Base-by-base conservation (phyloP, 2,797 vertebrate genomes). In the Tenualosa ilisha region DNA sequence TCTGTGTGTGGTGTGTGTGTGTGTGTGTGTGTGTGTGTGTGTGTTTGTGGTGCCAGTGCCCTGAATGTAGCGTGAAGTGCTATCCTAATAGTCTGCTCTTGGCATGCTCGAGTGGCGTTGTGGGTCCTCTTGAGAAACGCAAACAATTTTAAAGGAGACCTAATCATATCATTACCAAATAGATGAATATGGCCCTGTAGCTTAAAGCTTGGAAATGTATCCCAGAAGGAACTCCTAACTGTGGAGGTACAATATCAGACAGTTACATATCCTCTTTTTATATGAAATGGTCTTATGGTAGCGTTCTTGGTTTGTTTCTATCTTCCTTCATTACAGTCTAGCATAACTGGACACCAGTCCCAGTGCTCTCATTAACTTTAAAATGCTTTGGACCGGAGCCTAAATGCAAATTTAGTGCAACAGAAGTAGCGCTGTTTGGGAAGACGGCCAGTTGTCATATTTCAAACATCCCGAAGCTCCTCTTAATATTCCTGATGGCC, bases 81-180 rank as follows among this genome's bases (percentile, higher is more conserved):
- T 65, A 51, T 51, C 26, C 86, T 88, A 85, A 87, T 88, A 84
- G 84, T 26, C 53, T 72, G 43, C 84, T 50, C 86, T 82, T 82
- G 6, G 65, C 53, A 65, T 87, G 86, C 81, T 51, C 9, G 49
- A 81, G 24, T 43, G 37, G 49, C 46, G 46, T 65, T 17, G 65
- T 13, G 7, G 17, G 79, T 24, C 31, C 83, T 81, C 46, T 40
- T 46, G 81, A 84, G 37, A 46, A 82, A 88, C 53, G 82, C 63
- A 68, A 65, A 83, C 79, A 82, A 61, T 59, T 31, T 83, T 75
- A 40, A 75, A 46, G 72, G 37, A 79, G 72, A 79, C 72, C 72
- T 79, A 79, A 79, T 79, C 72, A 79, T 79, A 40, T 46, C 72
- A 79, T 79, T 79, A 46, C 72, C 40, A 79, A 79, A 79, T 6